Percentiles rank a stretch among this genome's conserved stretches.
These are phyloP conservation scores for Tiliacea citrago DNA, from an alignment of 2,888 invertebrate genomes.

Conservation along the genomic window DNA sequence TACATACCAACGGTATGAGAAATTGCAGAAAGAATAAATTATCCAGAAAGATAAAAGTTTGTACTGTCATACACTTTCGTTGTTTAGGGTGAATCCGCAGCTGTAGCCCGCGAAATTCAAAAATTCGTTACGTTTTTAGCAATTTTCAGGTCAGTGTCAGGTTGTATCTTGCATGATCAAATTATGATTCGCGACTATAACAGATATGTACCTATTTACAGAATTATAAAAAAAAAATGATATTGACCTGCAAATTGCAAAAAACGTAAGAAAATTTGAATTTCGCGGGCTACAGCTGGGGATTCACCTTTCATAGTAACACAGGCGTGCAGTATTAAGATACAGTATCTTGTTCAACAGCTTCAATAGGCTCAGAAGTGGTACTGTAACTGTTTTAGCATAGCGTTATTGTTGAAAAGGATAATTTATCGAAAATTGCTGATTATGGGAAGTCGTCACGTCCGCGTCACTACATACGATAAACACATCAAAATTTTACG, in stretches of 20 bases:
- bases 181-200: no score
- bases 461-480: neutral
- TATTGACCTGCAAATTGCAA: no score
- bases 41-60: conserved; percentile 17
- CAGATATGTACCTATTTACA: no score
- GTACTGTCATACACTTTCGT: conserved; percentile 24
- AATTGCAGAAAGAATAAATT: neutral
- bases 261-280: no score
- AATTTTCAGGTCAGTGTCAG: no score
- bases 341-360: conserved; percentile 17
- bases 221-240: no score
- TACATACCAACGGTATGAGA: neutral
- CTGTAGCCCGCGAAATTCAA: no score
- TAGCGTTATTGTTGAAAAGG: neutral
- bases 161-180: no score
- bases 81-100: no score
- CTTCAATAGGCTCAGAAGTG: conserved; percentile 7
- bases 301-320: no score
- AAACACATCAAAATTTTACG: conserved; percentile 2
- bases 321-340: conserved; percentile 15
- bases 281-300: no score
- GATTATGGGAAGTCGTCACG: neutral
- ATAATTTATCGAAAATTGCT: neutral
- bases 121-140: no score
- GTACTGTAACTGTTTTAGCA: neutral